Evolutionary conservation across 92 coral and sea anemone genomes (phyloP).

Genomic region (Heteractis magnifica): DNA sequence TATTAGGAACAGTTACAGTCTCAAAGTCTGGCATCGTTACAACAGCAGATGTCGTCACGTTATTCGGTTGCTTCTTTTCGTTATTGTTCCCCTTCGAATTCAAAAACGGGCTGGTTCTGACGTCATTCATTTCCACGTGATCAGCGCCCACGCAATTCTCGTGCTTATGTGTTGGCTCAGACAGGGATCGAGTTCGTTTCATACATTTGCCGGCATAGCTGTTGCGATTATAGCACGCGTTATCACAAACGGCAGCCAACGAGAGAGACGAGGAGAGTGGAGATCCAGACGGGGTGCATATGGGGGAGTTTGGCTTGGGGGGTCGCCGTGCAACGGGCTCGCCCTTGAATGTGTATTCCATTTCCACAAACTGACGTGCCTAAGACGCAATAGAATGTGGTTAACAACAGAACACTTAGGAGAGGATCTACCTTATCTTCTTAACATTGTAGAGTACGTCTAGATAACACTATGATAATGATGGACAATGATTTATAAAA

Average conservation of each 20-base stretch:
- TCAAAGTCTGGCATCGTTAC: slow-evolving; percentile 89
- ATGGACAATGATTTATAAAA: no score
- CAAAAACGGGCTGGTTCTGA: slow-evolving; percentile 50
- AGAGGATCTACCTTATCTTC: no score
- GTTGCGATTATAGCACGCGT: slow-evolving; percentile 86
- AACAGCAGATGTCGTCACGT: slow-evolving; percentile 81
- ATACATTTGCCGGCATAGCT: slow-evolving; percentile 80
- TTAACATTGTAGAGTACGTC: no score
- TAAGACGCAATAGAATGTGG: background rate
- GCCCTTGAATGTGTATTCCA: slow-evolving; percentile 93
- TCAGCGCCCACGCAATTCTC: slow-evolving; percentile 71
- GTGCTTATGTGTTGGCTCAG: slow-evolving; percentile 84
- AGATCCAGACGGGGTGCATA: slow-evolving; percentile 97
- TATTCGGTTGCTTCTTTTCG: slow-evolving; percentile 61
- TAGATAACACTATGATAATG: no score
- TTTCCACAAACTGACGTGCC: slow-evolving; percentile 96
- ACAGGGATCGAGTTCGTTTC: slow-evolving; percentile 84
- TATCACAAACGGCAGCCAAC: slow-evolving; percentile 77
- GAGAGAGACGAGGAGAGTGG: slow-evolving; percentile 92
- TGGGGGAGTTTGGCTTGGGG: slow-evolving; percentile 73
- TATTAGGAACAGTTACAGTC: slow-evolving; percentile 86
- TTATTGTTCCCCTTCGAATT: slow-evolving; percentile 58
- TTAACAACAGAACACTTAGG: no score
- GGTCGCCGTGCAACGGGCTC: slow-evolving; percentile 71
- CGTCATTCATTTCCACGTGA: slow-evolving; percentile 81